Evolutionary conservation across 1,140 invertebrate genomes (phyloP).

Genomic region (Brachystomella parvula): DNA sequence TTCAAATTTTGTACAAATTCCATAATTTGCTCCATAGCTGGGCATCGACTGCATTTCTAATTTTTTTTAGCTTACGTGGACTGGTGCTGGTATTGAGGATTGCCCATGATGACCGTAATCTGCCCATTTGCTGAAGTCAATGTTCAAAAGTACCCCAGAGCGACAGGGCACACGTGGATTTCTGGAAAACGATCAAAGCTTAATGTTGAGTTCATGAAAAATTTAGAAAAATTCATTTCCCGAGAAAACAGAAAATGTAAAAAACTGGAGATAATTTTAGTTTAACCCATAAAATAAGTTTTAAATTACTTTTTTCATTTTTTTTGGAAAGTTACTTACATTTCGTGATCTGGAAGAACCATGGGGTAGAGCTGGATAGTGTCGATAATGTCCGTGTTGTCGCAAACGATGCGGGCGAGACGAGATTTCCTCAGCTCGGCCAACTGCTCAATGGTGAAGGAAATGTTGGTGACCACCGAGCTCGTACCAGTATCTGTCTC

Average conservation of each 20-base stretch:
- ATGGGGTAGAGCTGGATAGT: constrained; percentile 90
- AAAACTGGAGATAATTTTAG: too few species aligned
- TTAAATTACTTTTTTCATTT: background rate
- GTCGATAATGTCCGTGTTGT: constrained; percentile 87
- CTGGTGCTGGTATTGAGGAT: constrained; percentile 32
- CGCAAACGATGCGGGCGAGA: constrained; percentile 82
- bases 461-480: constrained; percentile 81
- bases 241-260: background rate
- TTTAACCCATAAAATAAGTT: background rate
- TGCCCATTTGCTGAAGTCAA: constrained; percentile 81
- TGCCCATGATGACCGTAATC: constrained; percentile 48
- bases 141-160: constrained; percentile 71
- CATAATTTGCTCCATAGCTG: too few species aligned
- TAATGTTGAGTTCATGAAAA: too few species aligned
- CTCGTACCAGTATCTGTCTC: constrained; percentile 96
- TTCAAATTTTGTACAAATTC: background rate
- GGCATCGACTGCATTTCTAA: background rate
- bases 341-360: constrained; percentile 80
- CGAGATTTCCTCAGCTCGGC: constrained; percentile 78
- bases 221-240: background rate
- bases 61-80: constrained; percentile 32
- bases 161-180: constrained; percentile 82
- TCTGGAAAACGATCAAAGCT: too few species aligned
- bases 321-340: constrained; percentile 55
- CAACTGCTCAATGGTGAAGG: constrained; percentile 82